Evolutionary conservation across 2,888 invertebrate genomes (phyloP).

Genomic region (Andrena camellia): DNA sequence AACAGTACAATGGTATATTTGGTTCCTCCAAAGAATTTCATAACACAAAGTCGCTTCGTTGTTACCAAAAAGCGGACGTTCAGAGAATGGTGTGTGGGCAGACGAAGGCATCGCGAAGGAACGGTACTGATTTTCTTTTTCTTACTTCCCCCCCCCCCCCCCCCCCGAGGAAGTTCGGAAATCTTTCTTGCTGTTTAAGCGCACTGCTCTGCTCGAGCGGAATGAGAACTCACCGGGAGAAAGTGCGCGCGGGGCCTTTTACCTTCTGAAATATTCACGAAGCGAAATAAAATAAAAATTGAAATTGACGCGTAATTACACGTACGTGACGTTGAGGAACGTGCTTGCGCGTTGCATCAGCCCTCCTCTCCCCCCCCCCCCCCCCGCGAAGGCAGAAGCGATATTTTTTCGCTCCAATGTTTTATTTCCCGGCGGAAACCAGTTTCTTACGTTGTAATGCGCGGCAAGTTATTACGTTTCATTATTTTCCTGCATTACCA

Average conservation of each 20-base stretch:
- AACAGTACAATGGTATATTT: neutral
- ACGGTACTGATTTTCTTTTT: constrained; percentile 22
- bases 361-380: neutral
- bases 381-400: neutral
- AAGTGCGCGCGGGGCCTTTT: constrained; percentile 58
- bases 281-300: constrained; percentile 55
- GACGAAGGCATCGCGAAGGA: neutral
- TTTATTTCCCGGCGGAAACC: constrained; percentile 20
- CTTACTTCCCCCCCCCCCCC: no score
- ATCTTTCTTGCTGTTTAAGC: constrained; percentile 30
- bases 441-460: constrained; percentile 17
- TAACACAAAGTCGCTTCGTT: neutral
- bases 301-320: constrained; percentile 56
- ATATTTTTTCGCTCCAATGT: neutral
- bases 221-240: constrained; percentile 57
- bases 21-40: neutral
- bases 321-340: constrained; percentile 45
- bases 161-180: constrained; percentile 42
- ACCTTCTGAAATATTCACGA: constrained; percentile 55
- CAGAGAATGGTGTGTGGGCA: neutral
- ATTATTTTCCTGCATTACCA: constrained; percentile 7
- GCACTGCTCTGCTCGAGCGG: constrained; percentile 34
- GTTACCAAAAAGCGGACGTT: neutral
- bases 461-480: constrained; percentile 21
- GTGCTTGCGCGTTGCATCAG: constrained; percentile 34